Evolutionary conservation across 2,797 vertebrate genomes (phyloP), one percentile per base, ranked within the genome.

Genomic region (Knipowitschia caucasica): DNA sequence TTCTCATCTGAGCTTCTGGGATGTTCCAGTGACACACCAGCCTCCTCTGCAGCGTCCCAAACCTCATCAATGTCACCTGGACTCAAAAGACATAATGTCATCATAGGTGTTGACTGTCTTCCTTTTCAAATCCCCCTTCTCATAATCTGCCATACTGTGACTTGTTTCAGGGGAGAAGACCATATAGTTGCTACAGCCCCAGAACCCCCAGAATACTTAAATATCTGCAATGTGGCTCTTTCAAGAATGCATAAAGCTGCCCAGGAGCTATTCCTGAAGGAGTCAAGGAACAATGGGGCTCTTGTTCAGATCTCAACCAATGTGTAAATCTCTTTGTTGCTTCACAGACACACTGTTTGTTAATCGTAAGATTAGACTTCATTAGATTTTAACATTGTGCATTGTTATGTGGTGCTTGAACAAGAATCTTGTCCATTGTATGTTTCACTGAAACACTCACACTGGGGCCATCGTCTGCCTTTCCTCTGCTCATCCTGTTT

Each of bases 241-340:
- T 83, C 76, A 85, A 89, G 81, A 87, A 87, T 80, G 78, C 82
- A 82, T 83, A 89, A 51, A 87, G 83, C 84, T 73, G 72, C 82
- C 75, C 75, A 78, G 68, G 72, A 77, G 69, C 84, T 83, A 84
- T 83, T 86, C 82, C 83, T 81, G 58, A 69, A 81, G 79, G 80
- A 86, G 71, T 61, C 61, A 50, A 69, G 20, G 75, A 86, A 89
- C 87, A 90, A 90, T 85, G 75, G 77, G 53, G 50, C 65, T 62
- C 64, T 89, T 91, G 86, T 90, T 90, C 79, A 52, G 61, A 46
- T 67, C 80, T 66, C 50, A 27, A 43, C 67, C 60, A 74, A 78
- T 56, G 52, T 51, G 20, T 81, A 81, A 78, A 86, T 75, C 65
- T 81, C 68, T 69, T 66, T 61, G 64, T 83, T 80, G 64, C 67